Base-by-base conservation (phyloP, 2,797 vertebrate genomes). In the Malacoctenus gilli region DNA sequence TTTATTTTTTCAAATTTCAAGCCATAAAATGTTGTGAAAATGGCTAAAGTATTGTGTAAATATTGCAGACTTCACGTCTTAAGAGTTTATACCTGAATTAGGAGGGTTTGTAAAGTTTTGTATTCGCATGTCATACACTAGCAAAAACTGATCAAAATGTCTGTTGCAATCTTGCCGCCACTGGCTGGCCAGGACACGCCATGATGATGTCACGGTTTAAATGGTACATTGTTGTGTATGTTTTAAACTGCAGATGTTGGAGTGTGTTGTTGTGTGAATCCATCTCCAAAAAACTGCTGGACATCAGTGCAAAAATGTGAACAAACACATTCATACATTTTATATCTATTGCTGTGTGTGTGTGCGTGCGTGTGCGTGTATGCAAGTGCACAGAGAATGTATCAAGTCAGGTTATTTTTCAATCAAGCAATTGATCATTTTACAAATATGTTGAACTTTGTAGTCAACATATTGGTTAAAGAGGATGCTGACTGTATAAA, bases 191-290 rank as follows among this genome's bases (percentile, higher is more conserved):
- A 40, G 22, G 19, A 2, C 59, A 62, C 16, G 7, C 63, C 16
- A 68, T 65, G 72, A 83, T 13, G 4, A 71, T 71, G 35, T 63
- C 48, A 38, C 23, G 21, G 25, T 43, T 59, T 68, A 48, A 21
- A 54, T 54, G 36, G 21, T 42, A 60, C 39, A 25, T 49, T 30
- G 11, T 31, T 42, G 13, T 52, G 49, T 59, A 21, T 31, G 15
- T 40, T 23, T 51, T 12, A 57, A 77, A 68, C 19, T 4, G 1
- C 42, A 56, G 57, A 67, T 73, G 68, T 77, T 72, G 13, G 76
- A 70, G 68, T 75, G 49, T 72, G 41, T 58, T 41, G 1, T 32
- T n/a, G 5, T 53, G 22, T 50, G 10, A 37, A 28, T 43, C 18
- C 59, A 31, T 59, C 50, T 18, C 30, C 2, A 28, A 34, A 48